phyloP scores from a whole-genome alignment of 2,888 invertebrate genomes.

The Drosophila trichaetosa region DNA sequence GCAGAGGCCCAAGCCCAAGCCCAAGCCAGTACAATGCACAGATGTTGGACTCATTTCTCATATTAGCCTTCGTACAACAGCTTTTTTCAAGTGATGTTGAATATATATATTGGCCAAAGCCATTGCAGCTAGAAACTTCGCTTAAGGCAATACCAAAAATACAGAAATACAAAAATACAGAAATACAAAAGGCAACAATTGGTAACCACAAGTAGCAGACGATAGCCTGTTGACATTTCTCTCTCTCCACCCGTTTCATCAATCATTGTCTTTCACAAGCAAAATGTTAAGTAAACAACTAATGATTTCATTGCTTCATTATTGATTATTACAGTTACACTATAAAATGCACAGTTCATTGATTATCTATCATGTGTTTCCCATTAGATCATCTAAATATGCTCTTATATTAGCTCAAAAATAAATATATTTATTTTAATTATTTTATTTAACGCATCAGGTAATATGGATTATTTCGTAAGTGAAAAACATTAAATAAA shows the following conservation, averaged over 20 bases:
- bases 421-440: background rate
- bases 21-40: constrained; percentile 59
- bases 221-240: constrained; percentile 28
- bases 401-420: too few species aligned
- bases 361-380: background rate
- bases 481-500: background rate
- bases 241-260: background rate
- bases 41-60: constrained; percentile 71
- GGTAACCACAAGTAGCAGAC: constrained; percentile 16
- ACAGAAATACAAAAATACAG: constrained; percentile 8
- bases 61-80: constrained; percentile 53
- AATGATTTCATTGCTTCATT: background rate
- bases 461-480: too few species aligned
- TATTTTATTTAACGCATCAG: background rate
- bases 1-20: constrained; percentile 45
- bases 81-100: constrained; percentile 41
- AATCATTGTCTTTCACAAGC: background rate
- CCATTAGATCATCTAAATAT: background rate
- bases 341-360: background rate
- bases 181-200: constrained; percentile 13
- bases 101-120: constrained; percentile 33
- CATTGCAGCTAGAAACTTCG: constrained; percentile 39
- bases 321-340: background rate
- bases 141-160: constrained; percentile 7
- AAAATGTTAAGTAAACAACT: background rate